Evolutionary conservation across 2,113 vertebrate genomes (phyloP).

Genomic region (Passer domesticus): DNA sequence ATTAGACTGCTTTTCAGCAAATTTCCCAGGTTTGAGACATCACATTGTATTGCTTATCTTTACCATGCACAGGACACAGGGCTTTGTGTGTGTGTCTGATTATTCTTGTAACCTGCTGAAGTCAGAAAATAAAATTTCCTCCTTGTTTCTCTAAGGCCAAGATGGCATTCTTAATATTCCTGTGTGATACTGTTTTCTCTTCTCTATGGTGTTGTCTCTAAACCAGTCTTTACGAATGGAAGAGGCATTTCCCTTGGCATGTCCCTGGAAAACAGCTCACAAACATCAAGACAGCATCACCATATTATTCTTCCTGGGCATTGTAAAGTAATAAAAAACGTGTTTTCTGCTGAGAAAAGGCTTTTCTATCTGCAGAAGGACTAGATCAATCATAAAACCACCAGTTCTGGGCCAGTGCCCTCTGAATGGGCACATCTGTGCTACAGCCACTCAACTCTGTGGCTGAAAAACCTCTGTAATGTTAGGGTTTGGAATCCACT

Average conservation of each 20-base stretch:
- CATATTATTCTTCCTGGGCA: not conserved
- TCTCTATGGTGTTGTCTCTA: not conserved
- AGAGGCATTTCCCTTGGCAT: not conserved
- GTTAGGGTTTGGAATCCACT: not conserved
- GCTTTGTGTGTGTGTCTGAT: not conserved
- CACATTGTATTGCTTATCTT: not conserved
- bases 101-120: not conserved
- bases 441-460: not conserved
- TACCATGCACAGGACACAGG: not conserved
- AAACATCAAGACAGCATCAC: not conserved
- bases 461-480: not conserved
- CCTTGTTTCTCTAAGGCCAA: not conserved
- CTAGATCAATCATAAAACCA: not conserved
- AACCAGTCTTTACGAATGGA: not conserved
- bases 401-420: not conserved
- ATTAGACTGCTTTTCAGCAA: not conserved
- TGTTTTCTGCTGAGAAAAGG: not conserved
- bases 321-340: not conserved
- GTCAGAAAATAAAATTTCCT: not conserved
- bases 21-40: not conserved
- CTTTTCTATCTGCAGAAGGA: not conserved
- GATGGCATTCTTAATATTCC: not conserved
- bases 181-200: not conserved
- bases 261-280: not conserved
- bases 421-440: accelerated